Evolutionary conservation across 2,797 vertebrate genomes (phyloP).

Genomic region (Manis javanica): DNA sequence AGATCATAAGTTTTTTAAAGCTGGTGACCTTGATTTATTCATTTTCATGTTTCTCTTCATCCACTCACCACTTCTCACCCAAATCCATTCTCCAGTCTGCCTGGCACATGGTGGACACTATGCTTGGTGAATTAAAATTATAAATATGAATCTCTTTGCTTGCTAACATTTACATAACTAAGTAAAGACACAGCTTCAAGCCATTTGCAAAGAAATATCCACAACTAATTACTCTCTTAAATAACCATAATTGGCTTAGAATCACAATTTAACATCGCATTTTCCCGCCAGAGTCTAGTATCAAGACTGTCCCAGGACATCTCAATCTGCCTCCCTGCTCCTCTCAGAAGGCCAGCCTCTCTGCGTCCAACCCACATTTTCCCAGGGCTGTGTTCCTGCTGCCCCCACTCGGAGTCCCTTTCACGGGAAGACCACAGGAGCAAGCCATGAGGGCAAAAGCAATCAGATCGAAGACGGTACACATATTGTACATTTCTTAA

Average conservation of each 20-base stretch:
- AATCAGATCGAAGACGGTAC: background rate
- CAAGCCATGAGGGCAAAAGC: background rate
- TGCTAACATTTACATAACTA: constrained; percentile 13
- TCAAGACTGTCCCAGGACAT: background rate
- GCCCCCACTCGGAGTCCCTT: background rate
- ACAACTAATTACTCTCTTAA: background rate
- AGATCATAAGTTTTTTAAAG: background rate
- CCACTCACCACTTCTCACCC: background rate
- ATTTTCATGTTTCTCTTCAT: background rate
- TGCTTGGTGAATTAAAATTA: background rate
- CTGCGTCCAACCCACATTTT: background rate
- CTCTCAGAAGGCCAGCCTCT: background rate
- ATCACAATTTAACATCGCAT: background rate
- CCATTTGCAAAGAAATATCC: background rate
- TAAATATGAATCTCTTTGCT: constrained; percentile 6
- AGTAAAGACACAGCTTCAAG: background rate
- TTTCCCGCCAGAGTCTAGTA: background rate
- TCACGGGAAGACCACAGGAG: background rate
- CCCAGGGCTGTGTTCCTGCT: background rate
- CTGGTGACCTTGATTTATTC: background rate
- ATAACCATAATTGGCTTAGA: background rate
- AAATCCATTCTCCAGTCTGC: background rate
- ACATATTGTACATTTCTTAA: background rate
- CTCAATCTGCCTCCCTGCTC: no score
- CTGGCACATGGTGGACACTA: background rate